These are phyloP conservation scores for Sisyra terminalis DNA, from an alignment of 2,888 invertebrate species.

Conservation along the genomic window DNA sequence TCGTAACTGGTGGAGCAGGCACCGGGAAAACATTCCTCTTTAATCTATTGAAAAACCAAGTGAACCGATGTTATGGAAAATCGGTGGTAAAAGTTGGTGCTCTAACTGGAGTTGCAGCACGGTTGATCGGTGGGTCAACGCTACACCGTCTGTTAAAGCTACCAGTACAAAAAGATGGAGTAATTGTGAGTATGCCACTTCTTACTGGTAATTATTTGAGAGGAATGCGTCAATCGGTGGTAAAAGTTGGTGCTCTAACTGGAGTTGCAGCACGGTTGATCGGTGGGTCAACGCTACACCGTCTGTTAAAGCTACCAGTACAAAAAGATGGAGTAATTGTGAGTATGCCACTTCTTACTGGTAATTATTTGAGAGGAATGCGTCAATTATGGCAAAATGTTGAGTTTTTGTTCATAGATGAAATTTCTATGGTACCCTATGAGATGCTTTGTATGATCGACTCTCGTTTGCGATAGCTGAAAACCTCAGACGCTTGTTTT, in stretches of 20 bases:
- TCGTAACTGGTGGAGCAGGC: conserved; percentile 10
- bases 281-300: conserved; percentile 10
- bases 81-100: conserved; percentile 14
- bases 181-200: conserved; percentile 11
- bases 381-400: conserved; percentile 16
- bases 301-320: conserved; percentile 14
- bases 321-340: conserved; percentile 15
- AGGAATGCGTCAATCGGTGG: conserved; percentile 14
- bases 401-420: conserved; percentile 15
- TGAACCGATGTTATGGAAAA: conserved; percentile 15
- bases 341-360: conserved; percentile 13
- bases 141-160: conserved; percentile 11
- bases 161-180: conserved; percentile 16
- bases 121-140: conserved; percentile 13
- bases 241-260: conserved; percentile 15
- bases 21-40: conserved; percentile 4
- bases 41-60: conserved; percentile 11
- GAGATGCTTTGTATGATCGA: conserved; percentile 17
- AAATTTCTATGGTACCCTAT: conserved; percentile 17
- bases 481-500: conserved; percentile 11
- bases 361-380: conserved; percentile 10
- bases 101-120: conserved; percentile 18
- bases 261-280: conserved; percentile 18
- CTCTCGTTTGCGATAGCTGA: conserved; percentile 13
- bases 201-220: conserved; percentile 12